Conservation (phyloP, 2,113 vertebrate species). For the Poeciliopsis retropinna region DNA sequence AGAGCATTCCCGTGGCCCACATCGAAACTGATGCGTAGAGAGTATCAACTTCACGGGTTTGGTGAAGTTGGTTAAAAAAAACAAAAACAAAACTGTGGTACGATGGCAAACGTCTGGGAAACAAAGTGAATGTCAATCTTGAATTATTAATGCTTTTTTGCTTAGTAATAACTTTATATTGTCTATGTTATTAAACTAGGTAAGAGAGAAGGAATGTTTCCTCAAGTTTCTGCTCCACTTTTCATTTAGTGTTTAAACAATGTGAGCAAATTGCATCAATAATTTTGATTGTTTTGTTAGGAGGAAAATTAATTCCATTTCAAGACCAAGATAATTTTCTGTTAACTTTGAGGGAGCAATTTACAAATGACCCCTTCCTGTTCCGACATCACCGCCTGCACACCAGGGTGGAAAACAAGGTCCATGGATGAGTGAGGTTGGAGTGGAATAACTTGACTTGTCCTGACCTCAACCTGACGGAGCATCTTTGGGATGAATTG, state of each 20-base stretch:
- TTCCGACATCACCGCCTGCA: background rate
- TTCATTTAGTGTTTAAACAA: conserved; percentile 7
- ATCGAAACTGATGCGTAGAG: conserved; percentile 25
- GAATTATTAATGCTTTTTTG: conserved; percentile 34
- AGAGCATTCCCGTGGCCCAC: conserved; percentile 36
- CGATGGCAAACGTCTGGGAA: conserved; percentile 15
- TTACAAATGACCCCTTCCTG: background rate
- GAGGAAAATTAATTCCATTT: background rate
- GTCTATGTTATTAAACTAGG: conserved; percentile 16
- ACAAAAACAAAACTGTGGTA: background rate
- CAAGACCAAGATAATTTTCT: background rate
- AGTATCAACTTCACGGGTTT: conserved; percentile 19
- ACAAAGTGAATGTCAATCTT: conserved; percentile 32
- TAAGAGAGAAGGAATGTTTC: conserved; percentile 2
- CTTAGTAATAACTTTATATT: conserved; percentile 24
- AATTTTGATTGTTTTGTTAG: background rate
- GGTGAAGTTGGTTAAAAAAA: background rate
- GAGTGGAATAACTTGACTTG: too few species aligned
- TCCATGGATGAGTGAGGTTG: too few species aligned
- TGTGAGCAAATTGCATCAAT: background rate
- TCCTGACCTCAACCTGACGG: too few species aligned
- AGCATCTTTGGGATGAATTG: too few species aligned
- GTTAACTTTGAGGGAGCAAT: background rate
- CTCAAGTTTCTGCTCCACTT: background rate
- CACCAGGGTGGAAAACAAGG: background rate